Conservation (phyloP, 2,888 invertebrate species). For the Cheilosia vernalis region DNA sequence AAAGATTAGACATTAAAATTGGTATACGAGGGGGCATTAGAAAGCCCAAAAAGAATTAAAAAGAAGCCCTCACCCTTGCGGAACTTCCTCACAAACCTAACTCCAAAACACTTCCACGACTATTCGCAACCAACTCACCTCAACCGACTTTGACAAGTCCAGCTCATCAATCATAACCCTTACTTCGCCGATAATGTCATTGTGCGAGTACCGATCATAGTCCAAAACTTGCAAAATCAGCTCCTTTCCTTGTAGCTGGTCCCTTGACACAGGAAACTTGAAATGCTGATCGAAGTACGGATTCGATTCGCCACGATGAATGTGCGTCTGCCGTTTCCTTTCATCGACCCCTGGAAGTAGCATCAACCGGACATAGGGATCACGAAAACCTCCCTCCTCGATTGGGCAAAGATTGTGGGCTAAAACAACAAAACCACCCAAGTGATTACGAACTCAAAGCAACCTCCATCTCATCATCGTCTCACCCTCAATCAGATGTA, state of each 20-base stretch:
- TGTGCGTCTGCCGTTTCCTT: conserved; percentile 92
- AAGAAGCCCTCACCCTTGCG: not conserved
- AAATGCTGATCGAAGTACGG: conserved; percentile 96
- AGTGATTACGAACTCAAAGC: not conserved
- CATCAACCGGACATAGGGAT: conserved; percentile 93
- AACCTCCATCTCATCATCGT: not conserved
- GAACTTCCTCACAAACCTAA: not conserved
- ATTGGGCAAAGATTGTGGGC: conserved; percentile 93
- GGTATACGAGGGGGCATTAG: too few relatives aligned
- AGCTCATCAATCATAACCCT: conserved; percentile 90
- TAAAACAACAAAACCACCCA: conserved; percentile 79
- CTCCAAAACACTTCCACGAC: not conserved
- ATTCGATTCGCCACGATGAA: conserved; percentile 92
- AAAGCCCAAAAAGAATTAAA: too few relatives aligned
- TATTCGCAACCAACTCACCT: conserved; percentile 77
- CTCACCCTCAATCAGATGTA: conserved; percentile 95
- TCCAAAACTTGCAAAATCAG: conserved; percentile 84
- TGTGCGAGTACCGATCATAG: conserved; percentile 89
- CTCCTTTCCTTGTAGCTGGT: conserved; percentile 92
- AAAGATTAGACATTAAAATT: too few relatives aligned
- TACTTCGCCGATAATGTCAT: conserved; percentile 94
- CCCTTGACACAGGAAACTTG: conserved; percentile 95
- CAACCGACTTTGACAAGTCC: conserved; percentile 86
- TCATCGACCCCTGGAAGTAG: conserved; percentile 93
- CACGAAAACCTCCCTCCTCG: conserved; percentile 94